A percentile compares a stretch with the other conserved stretches of the same genome.
These are phyloP conservation scores for Coendou prehensilis DNA, from an alignment of 2,797 vertebrate genomes.

Conservation along the genomic window DNA sequence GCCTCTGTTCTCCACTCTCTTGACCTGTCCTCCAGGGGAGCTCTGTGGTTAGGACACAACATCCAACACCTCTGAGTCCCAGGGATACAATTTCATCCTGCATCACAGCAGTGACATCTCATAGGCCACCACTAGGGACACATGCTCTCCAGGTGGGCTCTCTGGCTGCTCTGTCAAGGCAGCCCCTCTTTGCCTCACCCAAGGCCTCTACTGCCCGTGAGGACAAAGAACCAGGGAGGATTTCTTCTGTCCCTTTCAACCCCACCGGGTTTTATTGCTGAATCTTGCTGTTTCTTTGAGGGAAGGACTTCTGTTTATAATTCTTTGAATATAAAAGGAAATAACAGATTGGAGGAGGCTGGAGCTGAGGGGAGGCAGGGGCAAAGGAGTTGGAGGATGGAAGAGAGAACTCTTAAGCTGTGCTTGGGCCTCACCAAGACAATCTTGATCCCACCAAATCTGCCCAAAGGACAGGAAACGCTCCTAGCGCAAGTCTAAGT, in stretches of 20 bases:
- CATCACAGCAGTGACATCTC: not conserved
- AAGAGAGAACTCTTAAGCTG: not conserved
- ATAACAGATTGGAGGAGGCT: constrained; percentile 55
- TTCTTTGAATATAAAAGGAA: constrained; percentile 83
- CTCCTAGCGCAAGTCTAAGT: not conserved
- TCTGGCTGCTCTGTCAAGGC: not conserved
- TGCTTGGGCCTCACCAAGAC: not conserved
- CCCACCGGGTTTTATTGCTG: constrained; percentile 59
- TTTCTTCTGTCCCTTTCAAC: constrained; percentile 48
- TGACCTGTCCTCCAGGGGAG: constrained; percentile 74
- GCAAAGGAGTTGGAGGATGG: not conserved
- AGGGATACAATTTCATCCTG: constrained; percentile 74
- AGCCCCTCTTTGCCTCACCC: not conserved
- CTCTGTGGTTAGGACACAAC: constrained; percentile 71
- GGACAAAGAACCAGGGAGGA: constrained; percentile 17
- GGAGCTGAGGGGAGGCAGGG: not conserved
- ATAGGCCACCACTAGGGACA: not conserved
- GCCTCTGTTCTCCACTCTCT: not conserved
- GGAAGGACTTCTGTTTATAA: constrained; percentile 76
- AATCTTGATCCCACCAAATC: not conserved
- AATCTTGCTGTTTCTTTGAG: constrained; percentile 63
- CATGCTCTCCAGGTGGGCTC: fast-evolving
- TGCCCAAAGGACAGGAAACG: not conserved
- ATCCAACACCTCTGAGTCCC: constrained; percentile 68
- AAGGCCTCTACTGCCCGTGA: not conserved